Conservation (phyloP, 2,888 invertebrate genomes). For the Abscondita cerata region DNA sequence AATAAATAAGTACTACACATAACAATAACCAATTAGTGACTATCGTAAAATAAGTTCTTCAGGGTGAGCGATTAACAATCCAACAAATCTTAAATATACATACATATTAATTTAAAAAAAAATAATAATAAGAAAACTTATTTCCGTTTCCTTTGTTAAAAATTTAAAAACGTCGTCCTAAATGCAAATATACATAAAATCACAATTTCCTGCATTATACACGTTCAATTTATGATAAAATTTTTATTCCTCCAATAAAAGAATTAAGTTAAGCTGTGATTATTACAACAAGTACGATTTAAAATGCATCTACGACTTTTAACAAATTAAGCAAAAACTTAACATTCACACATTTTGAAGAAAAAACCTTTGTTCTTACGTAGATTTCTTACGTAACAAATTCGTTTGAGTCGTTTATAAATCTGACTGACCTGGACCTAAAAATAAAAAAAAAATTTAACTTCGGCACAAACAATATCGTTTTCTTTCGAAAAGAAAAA, state of each 20-base stretch:
- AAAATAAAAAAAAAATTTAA: constrained; percentile 45
- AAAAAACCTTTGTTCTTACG: constrained; percentile 2
- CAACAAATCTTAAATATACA: constrained; percentile 13
- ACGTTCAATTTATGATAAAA: constrained; percentile 16
- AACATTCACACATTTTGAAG: constrained; percentile 23
- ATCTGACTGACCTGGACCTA: constrained; percentile 69
- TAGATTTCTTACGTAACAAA: constrained; percentile 6
- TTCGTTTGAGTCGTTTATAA: constrained; percentile 56
- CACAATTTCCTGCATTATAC: constrained; percentile 16
- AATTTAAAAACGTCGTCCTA: constrained; percentile 1
- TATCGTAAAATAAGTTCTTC: constrained; percentile 1
- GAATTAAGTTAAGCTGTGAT: constrained; percentile 9
- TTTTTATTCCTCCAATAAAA: neutral
- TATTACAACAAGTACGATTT: constrained; percentile 16
- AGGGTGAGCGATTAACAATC: constrained; percentile 13
- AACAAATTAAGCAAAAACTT: constrained; percentile 18
- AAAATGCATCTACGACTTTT: constrained; percentile 20
- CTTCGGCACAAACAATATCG: neutral
- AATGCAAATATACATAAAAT: constrained; percentile 25
- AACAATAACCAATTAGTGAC: constrained; percentile 18
- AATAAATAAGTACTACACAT: constrained; percentile 30
- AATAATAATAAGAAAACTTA: neutral
- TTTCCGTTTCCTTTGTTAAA: constrained; percentile 2
- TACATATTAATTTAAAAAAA: constrained; percentile 2
- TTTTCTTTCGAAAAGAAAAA: neutral